phyloP scores from a whole-genome alignment of 1,140 invertebrate species.

The Drosophila pseudoananassae region DNA sequence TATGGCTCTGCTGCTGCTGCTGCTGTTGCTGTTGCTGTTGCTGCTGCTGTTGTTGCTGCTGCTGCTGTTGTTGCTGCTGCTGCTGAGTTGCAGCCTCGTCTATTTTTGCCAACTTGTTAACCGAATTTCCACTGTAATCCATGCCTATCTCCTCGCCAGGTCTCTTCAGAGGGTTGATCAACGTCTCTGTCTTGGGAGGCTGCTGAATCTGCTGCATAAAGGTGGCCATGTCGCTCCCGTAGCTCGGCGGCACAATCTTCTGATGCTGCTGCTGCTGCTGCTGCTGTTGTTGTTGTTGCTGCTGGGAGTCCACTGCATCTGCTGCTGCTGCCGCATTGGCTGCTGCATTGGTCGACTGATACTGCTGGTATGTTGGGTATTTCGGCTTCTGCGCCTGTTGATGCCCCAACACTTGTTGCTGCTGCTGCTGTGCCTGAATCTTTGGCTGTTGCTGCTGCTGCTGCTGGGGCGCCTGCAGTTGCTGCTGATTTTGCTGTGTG shows the following conservation, averaged over 20 bases:
- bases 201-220: conserved; percentile 80
- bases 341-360: conserved; percentile 76
- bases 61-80: conserved; percentile 35
- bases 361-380: conserved; percentile 78
- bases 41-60: conserved; percentile 25
- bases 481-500: conserved; percentile 39
- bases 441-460: conserved; percentile 36
- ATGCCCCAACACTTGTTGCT: conserved; percentile 37
- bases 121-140: conserved; percentile 63
- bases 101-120: conserved; percentile 59
- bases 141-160: conserved; percentile 61
- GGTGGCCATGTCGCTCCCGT: conserved; percentile 73
- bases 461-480: conserved; percentile 36
- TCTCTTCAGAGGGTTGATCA: conserved; percentile 69
- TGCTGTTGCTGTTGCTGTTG: conserved; percentile 39
- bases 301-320: conserved; percentile 50
- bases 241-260: conserved; percentile 63
- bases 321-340: conserved; percentile 71
- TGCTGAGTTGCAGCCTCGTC: conserved; percentile 53
- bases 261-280: conserved; percentile 44
- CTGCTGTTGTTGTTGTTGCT: conserved; percentile 32
- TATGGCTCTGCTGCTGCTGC: conserved; percentile 51
- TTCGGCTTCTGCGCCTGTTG: conserved; percentile 57
- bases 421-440: conserved; percentile 38
- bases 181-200: conserved; percentile 61